Evolutionary conservation across 2,113 vertebrate genomes (phyloP).

Genomic region (human (Homo sapiens)): DNA sequence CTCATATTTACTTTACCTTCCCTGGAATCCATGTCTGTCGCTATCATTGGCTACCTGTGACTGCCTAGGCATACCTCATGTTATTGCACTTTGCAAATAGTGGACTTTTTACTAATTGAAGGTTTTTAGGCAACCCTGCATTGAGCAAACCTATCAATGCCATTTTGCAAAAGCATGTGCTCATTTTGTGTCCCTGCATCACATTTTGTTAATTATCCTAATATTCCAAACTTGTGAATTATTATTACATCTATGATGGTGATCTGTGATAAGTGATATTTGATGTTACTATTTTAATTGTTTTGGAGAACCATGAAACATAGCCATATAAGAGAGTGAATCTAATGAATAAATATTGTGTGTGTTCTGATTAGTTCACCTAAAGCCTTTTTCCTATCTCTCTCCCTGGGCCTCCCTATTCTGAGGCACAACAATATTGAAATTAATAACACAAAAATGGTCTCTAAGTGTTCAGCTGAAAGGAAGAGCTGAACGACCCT

Average conservation of each 20-base stretch:
- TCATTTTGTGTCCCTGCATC: background rate
- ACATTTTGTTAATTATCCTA: background rate
- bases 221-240: background rate
- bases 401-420: background rate
- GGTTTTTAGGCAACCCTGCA: background rate
- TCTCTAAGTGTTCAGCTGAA: background rate
- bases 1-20: background rate
- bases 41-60: background rate
- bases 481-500: background rate
- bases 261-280: background rate
- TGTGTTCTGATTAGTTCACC: background rate
- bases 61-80: background rate
- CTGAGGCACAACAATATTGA: background rate
- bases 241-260: background rate
- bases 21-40: background rate
- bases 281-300: background rate
- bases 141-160: background rate
- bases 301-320: background rate
- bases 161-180: background rate
- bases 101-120: background rate
- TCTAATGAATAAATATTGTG: background rate
- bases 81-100: background rate
- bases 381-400: background rate
- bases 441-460: background rate
- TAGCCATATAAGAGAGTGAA: background rate